These are phyloP conservation scores for Abscondita cerata DNA, from an alignment of 2,888 invertebrate species.

Conservation along the genomic window DNA sequence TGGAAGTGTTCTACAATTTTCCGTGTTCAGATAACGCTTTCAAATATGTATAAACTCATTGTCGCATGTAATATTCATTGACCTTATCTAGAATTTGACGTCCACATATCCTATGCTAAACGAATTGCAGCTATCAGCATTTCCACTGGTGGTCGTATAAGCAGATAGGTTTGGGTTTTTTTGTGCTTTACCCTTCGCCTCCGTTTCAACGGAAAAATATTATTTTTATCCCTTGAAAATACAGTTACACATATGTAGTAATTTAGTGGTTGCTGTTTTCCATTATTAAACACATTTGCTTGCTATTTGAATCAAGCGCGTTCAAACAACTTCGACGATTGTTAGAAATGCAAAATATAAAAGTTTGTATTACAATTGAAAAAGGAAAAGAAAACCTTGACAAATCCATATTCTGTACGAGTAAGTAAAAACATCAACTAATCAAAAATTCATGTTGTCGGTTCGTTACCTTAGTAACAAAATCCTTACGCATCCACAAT, in stretches of 20 bases:
- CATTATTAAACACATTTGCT: conserved; percentile 1
- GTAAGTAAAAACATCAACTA: conserved; percentile 6
- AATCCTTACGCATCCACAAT: conserved; percentile 8
- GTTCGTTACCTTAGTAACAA: conserved; percentile 2
- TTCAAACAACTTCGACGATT: too few species aligned
- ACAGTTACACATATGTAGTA: conserved; percentile 3
- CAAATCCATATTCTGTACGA: too few species aligned
- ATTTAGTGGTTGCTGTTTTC: neutral
- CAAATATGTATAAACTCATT: conserved; percentile 14
- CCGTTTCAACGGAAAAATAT: conserved; percentile 9
- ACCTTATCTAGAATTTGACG: conserved; percentile 10
- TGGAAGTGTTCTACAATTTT: neutral
- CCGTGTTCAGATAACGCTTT: conserved; percentile 8
- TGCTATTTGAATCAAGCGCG: too few species aligned
- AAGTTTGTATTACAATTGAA: too few species aligned
- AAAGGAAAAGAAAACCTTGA: too few species aligned
- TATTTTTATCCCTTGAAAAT: conserved; percentile 10
- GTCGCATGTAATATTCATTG: conserved; percentile 15
- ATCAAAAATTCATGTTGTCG: conserved; percentile 9
- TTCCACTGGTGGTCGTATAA: conserved; percentile 8
- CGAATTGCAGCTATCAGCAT: conserved; percentile 14
- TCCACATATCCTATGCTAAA: conserved; percentile 1
- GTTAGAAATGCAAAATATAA: too few species aligned
- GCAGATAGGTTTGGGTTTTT: conserved; percentile 10
- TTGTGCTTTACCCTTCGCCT: conserved; percentile 6